Conservation (phyloP, 2,888 invertebrate genomes). For the Scaptomyza tumidula region DNA sequence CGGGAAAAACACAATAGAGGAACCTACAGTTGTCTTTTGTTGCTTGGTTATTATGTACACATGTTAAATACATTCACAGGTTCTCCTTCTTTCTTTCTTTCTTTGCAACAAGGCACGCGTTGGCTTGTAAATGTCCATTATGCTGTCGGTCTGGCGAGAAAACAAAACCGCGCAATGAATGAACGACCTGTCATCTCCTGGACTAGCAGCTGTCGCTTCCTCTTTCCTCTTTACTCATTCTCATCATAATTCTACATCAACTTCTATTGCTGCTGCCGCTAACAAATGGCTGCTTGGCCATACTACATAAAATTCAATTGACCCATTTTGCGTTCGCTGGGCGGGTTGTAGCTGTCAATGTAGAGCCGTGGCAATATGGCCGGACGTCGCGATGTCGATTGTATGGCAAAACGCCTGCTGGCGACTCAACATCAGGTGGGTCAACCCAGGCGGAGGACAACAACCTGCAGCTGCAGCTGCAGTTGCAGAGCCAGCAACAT, state of each 20-base stretch:
- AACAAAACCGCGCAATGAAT: conserved; percentile 35
- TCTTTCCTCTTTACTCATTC: neutral
- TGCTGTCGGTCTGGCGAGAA: conserved; percentile 17
- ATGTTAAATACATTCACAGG: conserved; percentile 12
- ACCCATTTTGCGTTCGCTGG: conserved; percentile 52
- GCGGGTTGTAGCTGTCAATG: conserved; percentile 7
- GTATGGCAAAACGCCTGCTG: conserved; percentile 19
- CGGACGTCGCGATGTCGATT: conserved; percentile 21
- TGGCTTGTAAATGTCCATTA: conserved; percentile 39
- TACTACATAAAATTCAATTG: conserved; percentile 51
- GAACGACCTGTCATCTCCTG: conserved; percentile 19
- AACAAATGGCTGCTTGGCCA: neutral
- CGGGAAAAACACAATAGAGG: neutral
- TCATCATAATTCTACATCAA: neutral
- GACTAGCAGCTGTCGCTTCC: conserved; percentile 7
- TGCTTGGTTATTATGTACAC: neutral
- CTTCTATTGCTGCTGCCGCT: neutral
- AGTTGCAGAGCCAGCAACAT: neutral
- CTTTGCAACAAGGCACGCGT: conserved; percentile 16
- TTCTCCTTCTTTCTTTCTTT: neutral
- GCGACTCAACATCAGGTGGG: conserved; percentile 39
- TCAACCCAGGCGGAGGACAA: conserved; percentile 59
- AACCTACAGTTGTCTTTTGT: neutral
- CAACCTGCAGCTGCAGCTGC: conserved; percentile 66
- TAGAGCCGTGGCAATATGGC: conserved; percentile 49